phyloP scores from a whole-genome alignment of 2,113 vertebrate genomes.

The Oenanthe melanoleuca region DNA sequence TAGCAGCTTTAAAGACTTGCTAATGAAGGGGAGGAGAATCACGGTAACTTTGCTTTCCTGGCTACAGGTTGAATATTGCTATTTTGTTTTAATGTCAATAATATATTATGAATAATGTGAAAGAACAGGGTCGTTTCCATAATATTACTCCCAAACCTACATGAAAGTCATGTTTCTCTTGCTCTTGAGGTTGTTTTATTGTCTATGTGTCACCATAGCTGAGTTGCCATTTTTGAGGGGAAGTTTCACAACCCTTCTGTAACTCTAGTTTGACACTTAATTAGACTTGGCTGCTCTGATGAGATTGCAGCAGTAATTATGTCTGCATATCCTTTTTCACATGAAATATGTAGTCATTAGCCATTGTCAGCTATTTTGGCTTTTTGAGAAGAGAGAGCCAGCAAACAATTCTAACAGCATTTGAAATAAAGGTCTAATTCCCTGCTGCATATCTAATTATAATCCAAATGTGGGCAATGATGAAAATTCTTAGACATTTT shows the following conservation, averaged over 20 bases:
- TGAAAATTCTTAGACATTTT: not conserved
- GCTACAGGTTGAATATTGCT: not conserved
- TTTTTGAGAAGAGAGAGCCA: not conserved
- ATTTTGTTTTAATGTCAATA: not conserved
- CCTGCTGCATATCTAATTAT: not conserved
- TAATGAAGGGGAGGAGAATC: not conserved
- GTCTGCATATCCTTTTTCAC: not conserved
- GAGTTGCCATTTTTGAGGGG: not conserved
- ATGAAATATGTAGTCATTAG: conserved; percentile 45
- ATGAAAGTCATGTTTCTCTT: not conserved
- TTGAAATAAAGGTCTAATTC: conserved; percentile 32
- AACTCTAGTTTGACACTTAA: conserved; percentile 16
- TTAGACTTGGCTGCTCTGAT: conserved; percentile 31
- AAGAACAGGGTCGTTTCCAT: not conserved
- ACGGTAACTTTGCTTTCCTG: not conserved
- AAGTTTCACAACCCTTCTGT: conserved; percentile 14
- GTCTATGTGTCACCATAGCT: not conserved
- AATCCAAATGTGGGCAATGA: not conserved
- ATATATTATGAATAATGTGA: not conserved
- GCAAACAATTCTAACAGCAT: not conserved
- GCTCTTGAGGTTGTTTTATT: not conserved
- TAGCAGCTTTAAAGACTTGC: not conserved
- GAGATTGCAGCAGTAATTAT: conserved; percentile 37
- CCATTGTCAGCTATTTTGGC: conserved; percentile 23
- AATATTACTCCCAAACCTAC: not conserved